These are phyloP conservation scores for Lytechinus pictus DNA, from an alignment of 35 echinoderm and acorn worm genomes.

Conservation along the genomic window DNA sequence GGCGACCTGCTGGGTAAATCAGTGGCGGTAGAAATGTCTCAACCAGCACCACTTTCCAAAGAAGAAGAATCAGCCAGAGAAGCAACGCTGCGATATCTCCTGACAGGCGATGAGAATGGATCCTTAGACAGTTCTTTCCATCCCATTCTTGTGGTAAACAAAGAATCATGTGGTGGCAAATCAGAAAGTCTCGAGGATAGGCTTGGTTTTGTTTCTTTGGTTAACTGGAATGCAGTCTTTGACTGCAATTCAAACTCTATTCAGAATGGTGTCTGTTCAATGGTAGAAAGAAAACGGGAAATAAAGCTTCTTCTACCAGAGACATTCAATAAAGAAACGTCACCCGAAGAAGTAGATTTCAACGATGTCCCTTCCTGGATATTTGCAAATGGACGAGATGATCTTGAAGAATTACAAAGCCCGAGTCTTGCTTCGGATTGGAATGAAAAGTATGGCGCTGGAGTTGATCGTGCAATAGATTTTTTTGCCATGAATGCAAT, in stretches of 20 bases:
- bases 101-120: conserved; percentile 7
- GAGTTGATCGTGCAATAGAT: not conserved
- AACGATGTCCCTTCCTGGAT: conserved; percentile 27
- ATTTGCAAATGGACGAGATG: conserved; percentile 29
- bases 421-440: not conserved
- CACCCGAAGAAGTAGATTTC: not conserved
- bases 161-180: too few species aligned
- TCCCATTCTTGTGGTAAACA: not conserved
- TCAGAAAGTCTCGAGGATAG: not conserved
- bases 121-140: conserved; percentile 6
- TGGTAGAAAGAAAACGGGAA: not conserved
- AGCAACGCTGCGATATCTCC: conserved; percentile 19
- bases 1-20: not conserved
- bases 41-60: not conserved
- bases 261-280: not conserved
- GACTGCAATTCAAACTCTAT: not conserved
- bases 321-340: not conserved
- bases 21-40: not conserved
- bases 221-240: conserved; percentile 33
- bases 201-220: not conserved
- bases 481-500: not conserved
- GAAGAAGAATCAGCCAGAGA: conserved; percentile 27
- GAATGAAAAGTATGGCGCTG: conserved; percentile 42
- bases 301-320: not conserved
- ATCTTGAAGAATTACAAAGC: not conserved